Conservation (phyloP, 2,797 vertebrate genomes). For the Pipistrellus nathusii region DNA sequence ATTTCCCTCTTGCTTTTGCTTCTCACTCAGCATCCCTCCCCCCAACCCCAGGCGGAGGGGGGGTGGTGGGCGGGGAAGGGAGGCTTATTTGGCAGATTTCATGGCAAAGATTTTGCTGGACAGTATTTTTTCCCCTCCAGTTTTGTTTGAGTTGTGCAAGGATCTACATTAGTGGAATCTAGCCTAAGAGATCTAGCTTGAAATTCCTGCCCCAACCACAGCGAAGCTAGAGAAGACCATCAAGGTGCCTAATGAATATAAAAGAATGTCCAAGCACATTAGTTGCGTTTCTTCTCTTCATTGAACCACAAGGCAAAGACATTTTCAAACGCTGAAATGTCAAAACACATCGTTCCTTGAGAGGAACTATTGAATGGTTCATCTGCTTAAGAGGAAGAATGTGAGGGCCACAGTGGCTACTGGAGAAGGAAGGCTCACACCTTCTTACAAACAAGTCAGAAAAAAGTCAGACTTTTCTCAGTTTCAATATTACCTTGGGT, state of each 20-base stretch:
- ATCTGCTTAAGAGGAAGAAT: background rate
- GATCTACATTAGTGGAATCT: background rate
- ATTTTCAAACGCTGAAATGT: background rate
- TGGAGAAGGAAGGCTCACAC: constrained; percentile 25
- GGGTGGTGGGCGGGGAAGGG: too few relatives aligned
- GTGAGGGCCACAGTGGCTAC: background rate
- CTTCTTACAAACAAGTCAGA: constrained; percentile 68
- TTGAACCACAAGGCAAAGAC: background rate
- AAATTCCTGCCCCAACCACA: background rate
- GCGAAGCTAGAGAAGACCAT: background rate
- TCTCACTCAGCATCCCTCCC: background rate
- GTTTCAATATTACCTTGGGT: constrained; percentile 55
- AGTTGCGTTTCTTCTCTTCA: constrained; percentile 26
- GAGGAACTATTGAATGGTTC: constrained; percentile 11
- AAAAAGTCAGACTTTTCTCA: constrained; percentile 70
- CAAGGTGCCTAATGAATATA: background rate
- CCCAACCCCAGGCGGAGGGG: too few relatives aligned
- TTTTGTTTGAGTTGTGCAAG: background rate
- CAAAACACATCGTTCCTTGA: constrained; percentile 22
- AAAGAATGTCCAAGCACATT: background rate
- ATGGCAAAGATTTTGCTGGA: background rate
- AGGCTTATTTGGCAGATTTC: background rate
- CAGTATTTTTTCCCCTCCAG: background rate
- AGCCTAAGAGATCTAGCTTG: background rate
- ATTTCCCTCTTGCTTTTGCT: background rate